Evolutionary conservation across 1,140 invertebrate genomes (phyloP).

Genomic region (Apis dorsata): DNA sequence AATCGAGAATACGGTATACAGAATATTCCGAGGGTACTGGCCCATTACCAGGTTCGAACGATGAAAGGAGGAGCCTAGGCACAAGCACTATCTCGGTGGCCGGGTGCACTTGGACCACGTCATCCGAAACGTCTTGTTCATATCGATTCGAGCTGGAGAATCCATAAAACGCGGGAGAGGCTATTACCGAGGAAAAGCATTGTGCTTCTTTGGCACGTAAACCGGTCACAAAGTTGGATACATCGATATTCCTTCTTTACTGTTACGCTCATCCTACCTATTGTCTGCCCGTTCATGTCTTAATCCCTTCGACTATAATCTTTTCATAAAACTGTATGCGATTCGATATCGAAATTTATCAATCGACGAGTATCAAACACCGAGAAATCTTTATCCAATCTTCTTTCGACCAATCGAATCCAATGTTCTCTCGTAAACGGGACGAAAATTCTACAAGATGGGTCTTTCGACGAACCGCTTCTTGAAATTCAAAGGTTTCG

Average conservation of each 20-base stretch:
- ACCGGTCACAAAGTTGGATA: slow-evolving; percentile 24
- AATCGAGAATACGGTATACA: slow-evolving; percentile 21
- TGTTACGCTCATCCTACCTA: not conserved
- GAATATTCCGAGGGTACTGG: slow-evolving; percentile 33
- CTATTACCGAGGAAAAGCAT: slow-evolving; percentile 37
- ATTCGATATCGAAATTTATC: not conserved
- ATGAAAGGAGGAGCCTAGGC: slow-evolving; percentile 41
- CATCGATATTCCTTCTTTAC: slow-evolving; percentile 8
- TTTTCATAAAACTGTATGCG: not conserved
- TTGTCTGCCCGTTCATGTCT: not conserved
- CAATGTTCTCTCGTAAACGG: not conserved
- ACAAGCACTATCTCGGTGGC: slow-evolving; percentile 25
- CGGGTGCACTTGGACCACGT: slow-evolving; percentile 40
- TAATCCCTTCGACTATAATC: not conserved
- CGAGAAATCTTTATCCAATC: not conserved
- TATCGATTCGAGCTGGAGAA: slow-evolving; percentile 58
- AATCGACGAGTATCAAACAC: not conserved
- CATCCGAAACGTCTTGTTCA: slow-evolving; percentile 48
- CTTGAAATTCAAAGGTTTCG: not conserved
- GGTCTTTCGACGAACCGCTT: not conserved
- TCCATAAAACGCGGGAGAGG: slow-evolving; percentile 53
- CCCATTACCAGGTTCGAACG: slow-evolving; percentile 50
- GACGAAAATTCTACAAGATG: slow-evolving; percentile 5
- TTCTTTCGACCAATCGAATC: not conserved
- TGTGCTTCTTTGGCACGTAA: slow-evolving; percentile 40